A percentile compares a stretch with the other conserved stretches of the same genome.
These are phyloP conservation scores for Helleia helle DNA, from an alignment of 2,888 invertebrate genomes.

Conservation along the genomic window DNA sequence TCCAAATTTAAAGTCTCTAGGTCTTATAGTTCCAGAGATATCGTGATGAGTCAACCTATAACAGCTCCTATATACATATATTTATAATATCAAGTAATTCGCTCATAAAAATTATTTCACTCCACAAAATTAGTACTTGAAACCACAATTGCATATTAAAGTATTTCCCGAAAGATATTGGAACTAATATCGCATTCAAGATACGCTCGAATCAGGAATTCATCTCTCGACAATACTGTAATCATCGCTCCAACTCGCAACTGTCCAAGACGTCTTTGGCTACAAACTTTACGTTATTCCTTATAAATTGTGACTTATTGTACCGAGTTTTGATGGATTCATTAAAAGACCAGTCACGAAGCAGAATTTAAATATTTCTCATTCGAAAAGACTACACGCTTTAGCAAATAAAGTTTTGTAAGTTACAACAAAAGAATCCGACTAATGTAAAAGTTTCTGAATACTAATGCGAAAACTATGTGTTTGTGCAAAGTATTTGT, in stretches of 20 bases:
- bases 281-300: slow-evolving; percentile 1
- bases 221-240: neutral
- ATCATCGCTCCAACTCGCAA: neutral
- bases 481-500: neutral
- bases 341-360: neutral
- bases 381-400: slow-evolving; percentile 1
- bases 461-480: neutral
- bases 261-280: neutral
- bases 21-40: too few relatives aligned
- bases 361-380: slow-evolving; percentile 5
- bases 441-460: slow-evolving; percentile 1
- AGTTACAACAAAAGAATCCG: neutral
- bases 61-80: too few relatives aligned
- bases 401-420: slow-evolving; percentile 2
- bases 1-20: too few relatives aligned
- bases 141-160: too few relatives aligned
- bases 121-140: too few relatives aligned
- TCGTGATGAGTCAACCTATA: too few relatives aligned
- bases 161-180: too few relatives aligned
- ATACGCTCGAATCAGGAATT: neutral
- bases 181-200: neutral
- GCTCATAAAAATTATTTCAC: too few relatives aligned
- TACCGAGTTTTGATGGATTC: neutral
- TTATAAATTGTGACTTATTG: slow-evolving; percentile 7
- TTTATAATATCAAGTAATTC: too few relatives aligned